Evolutionary conservation across 2,888 invertebrate species (phyloP).

Genomic region (Rhamnusium bicolor): DNA sequence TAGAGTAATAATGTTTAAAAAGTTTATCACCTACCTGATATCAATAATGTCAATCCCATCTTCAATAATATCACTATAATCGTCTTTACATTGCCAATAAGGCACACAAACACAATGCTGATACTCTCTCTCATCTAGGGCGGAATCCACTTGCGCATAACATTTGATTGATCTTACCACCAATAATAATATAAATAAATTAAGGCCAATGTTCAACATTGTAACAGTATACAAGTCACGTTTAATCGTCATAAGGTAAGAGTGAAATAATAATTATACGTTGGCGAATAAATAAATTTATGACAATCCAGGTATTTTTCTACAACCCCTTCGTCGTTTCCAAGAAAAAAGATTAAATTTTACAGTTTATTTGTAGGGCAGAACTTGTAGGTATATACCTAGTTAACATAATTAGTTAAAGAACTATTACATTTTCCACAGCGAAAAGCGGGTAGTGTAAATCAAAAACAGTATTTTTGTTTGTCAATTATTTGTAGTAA

Average conservation of each 20-base stretch:
- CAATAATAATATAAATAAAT: not conserved
- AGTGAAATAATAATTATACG: not conserved
- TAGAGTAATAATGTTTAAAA: too few relatives aligned
- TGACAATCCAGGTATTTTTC: not conserved
- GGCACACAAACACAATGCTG: conserved; percentile 65
- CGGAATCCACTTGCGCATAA: not conserved
- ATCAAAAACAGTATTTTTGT: too few relatives aligned
- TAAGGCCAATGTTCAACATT: not conserved
- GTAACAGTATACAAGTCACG: not conserved
- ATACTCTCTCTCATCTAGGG: conserved; percentile 25
- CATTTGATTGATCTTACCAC: not conserved
- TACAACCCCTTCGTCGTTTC: not conserved
- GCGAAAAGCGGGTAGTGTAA: too few relatives aligned
- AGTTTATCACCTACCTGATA: conserved; percentile 55
- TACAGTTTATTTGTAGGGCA: not conserved
- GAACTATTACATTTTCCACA: too few relatives aligned
- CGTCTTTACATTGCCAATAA: conserved; percentile 66
- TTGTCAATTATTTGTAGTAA: too few relatives aligned
- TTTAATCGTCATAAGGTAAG: not conserved
- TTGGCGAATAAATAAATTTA: too few relatives aligned
- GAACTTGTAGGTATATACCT: too few relatives aligned
- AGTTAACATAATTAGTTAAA: too few relatives aligned
- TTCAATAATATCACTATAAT: conserved; percentile 62
- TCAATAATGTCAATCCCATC: conserved; percentile 60
- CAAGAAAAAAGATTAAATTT: not conserved